Conservation (phyloP, 2,888 invertebrate genomes). For the Caenorhabditis angaria region DNA sequence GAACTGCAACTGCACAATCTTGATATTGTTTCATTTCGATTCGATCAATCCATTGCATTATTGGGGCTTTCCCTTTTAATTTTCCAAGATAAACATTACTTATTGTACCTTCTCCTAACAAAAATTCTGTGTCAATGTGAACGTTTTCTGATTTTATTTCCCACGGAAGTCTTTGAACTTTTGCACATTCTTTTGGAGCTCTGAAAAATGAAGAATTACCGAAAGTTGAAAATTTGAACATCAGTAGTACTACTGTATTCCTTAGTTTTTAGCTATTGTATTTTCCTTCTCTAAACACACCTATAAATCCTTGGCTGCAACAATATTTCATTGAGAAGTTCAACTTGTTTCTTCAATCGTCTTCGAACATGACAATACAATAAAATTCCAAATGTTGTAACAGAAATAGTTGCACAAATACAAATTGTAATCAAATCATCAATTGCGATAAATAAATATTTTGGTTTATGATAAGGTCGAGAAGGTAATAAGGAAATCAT, state of each 20-base stretch:
- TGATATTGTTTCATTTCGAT: constrained; percentile 63
- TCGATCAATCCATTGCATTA: constrained; percentile 62
- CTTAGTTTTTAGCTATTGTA: background rate
- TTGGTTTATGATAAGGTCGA: constrained; percentile 44
- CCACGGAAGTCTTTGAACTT: constrained; percentile 57
- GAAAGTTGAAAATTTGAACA: too few species aligned
- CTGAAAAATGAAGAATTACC: constrained; percentile 32
- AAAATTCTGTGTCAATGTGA: constrained; percentile 55
- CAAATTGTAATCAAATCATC: constrained; percentile 55
- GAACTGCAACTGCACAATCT: constrained; percentile 61
- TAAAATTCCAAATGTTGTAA: constrained; percentile 42
- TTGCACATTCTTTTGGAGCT: constrained; percentile 42
- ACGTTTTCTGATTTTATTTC: constrained; percentile 59
- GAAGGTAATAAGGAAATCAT: constrained; percentile 41
- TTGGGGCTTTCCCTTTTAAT: constrained; percentile 60
- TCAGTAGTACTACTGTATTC: too few species aligned
- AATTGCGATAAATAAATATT: constrained; percentile 47
- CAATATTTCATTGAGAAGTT: constrained; percentile 48
- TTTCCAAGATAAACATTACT: constrained; percentile 59
- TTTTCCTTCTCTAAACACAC: too few species aligned
- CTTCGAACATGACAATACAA: constrained; percentile 44
- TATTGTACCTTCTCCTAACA: constrained; percentile 58
- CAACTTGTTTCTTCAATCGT: constrained; percentile 41
- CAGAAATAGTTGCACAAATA: constrained; percentile 49
- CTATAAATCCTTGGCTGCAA: constrained; percentile 41